These are phyloP conservation scores for Charanyca ferruginea DNA, from an alignment of 2,888 invertebrate genomes.

Conservation along the genomic window DNA sequence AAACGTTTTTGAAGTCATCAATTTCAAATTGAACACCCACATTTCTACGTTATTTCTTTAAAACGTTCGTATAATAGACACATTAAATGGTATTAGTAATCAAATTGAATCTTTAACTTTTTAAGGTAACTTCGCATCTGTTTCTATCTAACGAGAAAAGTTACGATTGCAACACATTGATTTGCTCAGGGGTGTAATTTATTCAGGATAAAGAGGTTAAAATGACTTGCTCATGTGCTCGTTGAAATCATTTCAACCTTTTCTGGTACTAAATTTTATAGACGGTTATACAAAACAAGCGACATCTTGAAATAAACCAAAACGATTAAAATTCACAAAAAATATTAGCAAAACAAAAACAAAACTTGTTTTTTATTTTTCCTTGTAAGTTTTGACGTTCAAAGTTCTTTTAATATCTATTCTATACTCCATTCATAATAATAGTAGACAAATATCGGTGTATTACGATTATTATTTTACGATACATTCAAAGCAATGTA, in stretches of 20 bases:
- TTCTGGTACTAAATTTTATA: no score
- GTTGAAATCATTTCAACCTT: no score
- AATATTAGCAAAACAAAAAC: constrained; percentile 21
- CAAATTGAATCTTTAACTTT: constrained; percentile 27
- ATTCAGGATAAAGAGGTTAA: no score
- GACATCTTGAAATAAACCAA: neutral
- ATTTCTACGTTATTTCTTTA: constrained; percentile 22
- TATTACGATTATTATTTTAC: no score
- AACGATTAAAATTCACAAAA: neutral
- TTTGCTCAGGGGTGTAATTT: no score
- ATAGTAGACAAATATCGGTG: no score
- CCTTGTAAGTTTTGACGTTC: no score
- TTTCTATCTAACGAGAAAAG: neutral
- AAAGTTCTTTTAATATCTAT: no score
- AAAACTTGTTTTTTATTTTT: constrained; percentile 18
- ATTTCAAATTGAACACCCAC: constrained; percentile 52
- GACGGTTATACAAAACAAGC: neutral
- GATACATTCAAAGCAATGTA: no score
- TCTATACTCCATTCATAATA: no score
- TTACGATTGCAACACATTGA: neutral
- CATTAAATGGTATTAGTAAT: constrained; percentile 26
- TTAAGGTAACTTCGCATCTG: constrained; percentile 12
- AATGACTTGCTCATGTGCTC: no score
- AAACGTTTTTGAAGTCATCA: constrained; percentile 39
- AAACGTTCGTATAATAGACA: constrained; percentile 36